Conservation (phyloP, 2,113 vertebrate species). For the Psophia crepitans region DNA sequence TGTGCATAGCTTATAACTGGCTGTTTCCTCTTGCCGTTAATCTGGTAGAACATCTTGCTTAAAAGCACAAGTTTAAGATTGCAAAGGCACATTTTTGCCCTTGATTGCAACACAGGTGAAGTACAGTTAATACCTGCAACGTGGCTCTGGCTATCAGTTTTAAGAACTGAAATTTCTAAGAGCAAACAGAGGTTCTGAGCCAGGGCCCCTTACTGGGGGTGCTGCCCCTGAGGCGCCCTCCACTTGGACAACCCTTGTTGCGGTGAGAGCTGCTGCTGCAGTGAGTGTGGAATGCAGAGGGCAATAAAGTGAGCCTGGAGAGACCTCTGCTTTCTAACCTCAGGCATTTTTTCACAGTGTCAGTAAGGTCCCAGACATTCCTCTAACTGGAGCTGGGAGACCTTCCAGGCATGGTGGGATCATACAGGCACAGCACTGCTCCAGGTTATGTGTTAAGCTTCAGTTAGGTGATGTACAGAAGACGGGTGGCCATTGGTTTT, state of each 20-base stretch:
- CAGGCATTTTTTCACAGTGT: neutral
- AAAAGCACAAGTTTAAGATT: constrained; percentile 38
- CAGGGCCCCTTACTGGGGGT: neutral
- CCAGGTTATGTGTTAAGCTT: fast-evolving
- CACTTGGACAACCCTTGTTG: neutral
- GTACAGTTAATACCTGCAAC: neutral
- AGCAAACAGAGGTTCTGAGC: neutral
- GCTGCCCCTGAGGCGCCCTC: fast-evolving
- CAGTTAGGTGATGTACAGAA: neutral
- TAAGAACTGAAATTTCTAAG: neutral
- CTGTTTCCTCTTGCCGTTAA: constrained; percentile 3
- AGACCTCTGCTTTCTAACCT: neutral
- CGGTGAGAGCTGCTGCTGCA: neutral
- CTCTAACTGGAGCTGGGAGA: neutral
- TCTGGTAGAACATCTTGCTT: constrained; percentile 18
- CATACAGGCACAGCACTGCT: neutral
- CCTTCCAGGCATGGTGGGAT: neutral
- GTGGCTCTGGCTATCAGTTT: neutral
- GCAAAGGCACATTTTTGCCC: neutral
- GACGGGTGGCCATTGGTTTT: neutral
- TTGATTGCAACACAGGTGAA: constrained; percentile 42
- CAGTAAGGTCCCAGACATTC: constrained; percentile 11
- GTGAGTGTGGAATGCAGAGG: neutral
- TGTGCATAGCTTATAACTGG: neutral
- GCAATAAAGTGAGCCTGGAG: neutral